Conservation (phyloP, 2,113 vertebrate genomes). For the Lanius collurio region DNA sequence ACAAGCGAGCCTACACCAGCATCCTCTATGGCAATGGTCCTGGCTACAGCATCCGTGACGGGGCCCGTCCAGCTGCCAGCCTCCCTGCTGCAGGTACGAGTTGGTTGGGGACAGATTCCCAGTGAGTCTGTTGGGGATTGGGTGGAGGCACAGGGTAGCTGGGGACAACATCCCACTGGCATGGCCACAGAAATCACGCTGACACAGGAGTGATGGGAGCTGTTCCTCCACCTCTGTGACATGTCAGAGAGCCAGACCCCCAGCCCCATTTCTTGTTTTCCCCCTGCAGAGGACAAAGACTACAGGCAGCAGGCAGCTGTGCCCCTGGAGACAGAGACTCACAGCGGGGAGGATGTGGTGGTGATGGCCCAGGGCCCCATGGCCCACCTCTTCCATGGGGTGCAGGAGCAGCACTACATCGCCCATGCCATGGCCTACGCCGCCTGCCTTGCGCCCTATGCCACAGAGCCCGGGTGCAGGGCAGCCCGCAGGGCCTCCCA, state of each 20-base stretch:
- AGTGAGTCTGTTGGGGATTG: not conserved
- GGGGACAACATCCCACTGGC: not conserved
- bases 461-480: conserved; percentile 5
- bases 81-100: conserved; percentile 24
- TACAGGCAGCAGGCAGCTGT: conserved; percentile 85
- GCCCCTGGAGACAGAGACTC: conserved; percentile 81
- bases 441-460: conserved; percentile 84
- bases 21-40: conserved; percentile 88
- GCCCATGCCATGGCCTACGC: conserved; percentile 89
- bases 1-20: conserved; percentile 74
- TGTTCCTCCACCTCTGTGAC: fast-evolving
- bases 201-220: fast-evolving
- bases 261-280: not conserved
- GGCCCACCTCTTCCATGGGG: conserved; percentile 87
- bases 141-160: fast-evolving
- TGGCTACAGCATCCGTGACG: conserved; percentile 63
- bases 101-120: not conserved
- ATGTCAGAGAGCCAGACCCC: not conserved
- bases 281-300: conserved; percentile 58
- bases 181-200: fast-evolving
- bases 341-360: conserved; percentile 81
- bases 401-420: conserved; percentile 91
- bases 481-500: not conserved
- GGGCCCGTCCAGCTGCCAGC: conserved; percentile 63
- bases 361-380: conserved; percentile 87